phyloP scores from a whole-genome alignment of 2,113 vertebrate species.

The Phalacrocorax aristotelis region DNA sequence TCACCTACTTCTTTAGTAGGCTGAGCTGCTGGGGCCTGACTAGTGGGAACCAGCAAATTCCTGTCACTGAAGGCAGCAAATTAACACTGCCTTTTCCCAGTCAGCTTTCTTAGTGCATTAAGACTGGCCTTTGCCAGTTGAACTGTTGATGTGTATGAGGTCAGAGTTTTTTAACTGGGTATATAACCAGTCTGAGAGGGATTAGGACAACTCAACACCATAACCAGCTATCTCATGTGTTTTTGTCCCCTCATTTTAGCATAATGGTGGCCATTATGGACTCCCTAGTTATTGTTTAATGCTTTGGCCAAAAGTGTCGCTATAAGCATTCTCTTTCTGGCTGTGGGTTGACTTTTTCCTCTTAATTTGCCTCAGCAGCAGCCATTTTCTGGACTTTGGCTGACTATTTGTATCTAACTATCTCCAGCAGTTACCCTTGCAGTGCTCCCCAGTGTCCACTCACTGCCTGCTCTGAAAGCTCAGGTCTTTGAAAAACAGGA shows the following conservation, averaged over 20 bases:
- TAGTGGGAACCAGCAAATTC: background rate
- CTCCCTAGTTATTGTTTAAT: background rate
- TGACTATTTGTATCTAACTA: background rate
- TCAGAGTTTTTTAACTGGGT: background rate
- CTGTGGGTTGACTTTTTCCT: background rate
- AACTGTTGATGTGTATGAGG: constrained; percentile 21
- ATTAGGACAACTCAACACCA: background rate
- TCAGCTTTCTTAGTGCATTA: background rate
- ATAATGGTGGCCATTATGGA: background rate
- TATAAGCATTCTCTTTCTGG: background rate
- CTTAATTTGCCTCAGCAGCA: background rate
- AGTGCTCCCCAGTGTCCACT: background rate
- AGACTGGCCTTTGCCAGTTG: constrained; percentile 25
- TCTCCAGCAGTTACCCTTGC: background rate
- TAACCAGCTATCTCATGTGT: background rate
- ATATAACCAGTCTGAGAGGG: background rate
- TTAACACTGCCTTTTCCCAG: constrained; percentile 4
- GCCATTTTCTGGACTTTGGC: background rate
- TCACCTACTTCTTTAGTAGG: background rate
- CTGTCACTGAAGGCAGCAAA: constrained; percentile 12
- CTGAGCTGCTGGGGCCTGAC: background rate
- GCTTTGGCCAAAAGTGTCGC: background rate
- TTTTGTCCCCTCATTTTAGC: background rate
- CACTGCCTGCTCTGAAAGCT: background rate
- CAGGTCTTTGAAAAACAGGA: background rate